Evolutionary conservation across 2,888 invertebrate genomes (phyloP).

Genomic region (Drosophila buzzatii): DNA sequence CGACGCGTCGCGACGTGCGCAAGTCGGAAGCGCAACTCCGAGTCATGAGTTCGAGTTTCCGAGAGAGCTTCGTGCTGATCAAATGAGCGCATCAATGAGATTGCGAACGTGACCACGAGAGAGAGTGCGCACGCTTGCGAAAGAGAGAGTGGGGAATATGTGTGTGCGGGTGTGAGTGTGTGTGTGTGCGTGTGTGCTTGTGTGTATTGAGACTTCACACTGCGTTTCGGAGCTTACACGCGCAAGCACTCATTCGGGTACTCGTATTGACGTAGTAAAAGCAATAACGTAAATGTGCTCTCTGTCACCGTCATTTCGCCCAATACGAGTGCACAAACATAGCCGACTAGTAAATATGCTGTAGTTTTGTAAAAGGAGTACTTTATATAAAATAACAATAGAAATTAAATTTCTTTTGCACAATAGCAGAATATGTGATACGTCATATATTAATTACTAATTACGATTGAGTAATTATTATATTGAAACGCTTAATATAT

Average conservation of each 20-base stretch:
- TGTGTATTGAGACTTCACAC: neutral
- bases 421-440: too few relatives aligned
- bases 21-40: constrained; percentile 22
- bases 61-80: constrained; percentile 35
- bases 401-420: too few relatives aligned
- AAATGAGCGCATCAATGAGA: constrained; percentile 12
- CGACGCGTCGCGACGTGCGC: constrained; percentile 5
- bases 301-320: constrained; percentile 28
- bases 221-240: constrained; percentile 23
- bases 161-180: neutral
- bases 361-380: too few relatives aligned
- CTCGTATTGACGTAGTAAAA: constrained; percentile 14
- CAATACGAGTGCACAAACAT: constrained; percentile 30
- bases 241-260: constrained; percentile 3
- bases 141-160: neutral
- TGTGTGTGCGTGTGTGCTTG: neutral
- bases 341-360: neutral
- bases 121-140: neutral
- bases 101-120: constrained; percentile 6
- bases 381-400: too few relatives aligned
- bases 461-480: too few relatives aligned
- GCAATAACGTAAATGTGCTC: constrained; percentile 17
- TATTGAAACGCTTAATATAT: too few relatives aligned
- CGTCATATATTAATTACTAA: too few relatives aligned
- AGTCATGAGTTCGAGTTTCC: constrained; percentile 17